Evolutionary conservation across 2,888 invertebrate species (phyloP).

Genomic region (Phragmatobia fuliginosa): DNA sequence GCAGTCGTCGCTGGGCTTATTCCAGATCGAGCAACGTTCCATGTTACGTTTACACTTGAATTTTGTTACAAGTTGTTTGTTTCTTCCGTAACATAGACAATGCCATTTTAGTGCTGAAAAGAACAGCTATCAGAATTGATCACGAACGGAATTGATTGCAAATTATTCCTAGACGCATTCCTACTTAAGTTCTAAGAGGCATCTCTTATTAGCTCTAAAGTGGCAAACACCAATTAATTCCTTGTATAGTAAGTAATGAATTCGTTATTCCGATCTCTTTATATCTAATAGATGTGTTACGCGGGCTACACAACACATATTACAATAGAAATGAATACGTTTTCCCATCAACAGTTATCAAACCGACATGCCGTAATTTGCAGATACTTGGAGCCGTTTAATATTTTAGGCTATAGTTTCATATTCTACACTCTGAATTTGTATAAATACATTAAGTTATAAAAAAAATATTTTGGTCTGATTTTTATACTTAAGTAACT

Average conservation of each 20-base stretch:
- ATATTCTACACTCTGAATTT: slow-evolving; percentile 63
- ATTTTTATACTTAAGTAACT: slow-evolving; percentile 81
- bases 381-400: slow-evolving; percentile 84
- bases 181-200: slow-evolving; percentile 20
- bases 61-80: slow-evolving; percentile 83
- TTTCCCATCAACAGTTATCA: slow-evolving; percentile 82
- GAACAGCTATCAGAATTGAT: slow-evolving; percentile 61
- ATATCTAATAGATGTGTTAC: slow-evolving; percentile 77
- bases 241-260: slow-evolving; percentile 84
- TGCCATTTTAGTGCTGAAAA: slow-evolving; percentile 74
- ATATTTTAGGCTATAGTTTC: slow-evolving; percentile 75
- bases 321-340: slow-evolving; percentile 85
- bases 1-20: slow-evolving; percentile 85
- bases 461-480: slow-evolving; percentile 65
- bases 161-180: slow-evolving; percentile 40
- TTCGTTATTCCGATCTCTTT: slow-evolving; percentile 84
- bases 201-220: slow-evolving; percentile 69
- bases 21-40: slow-evolving; percentile 80
- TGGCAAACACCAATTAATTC: slow-evolving; percentile 70
- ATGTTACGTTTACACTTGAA: slow-evolving; percentile 80
- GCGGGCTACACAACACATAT: slow-evolving; percentile 85
- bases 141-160: slow-evolving; percentile 70
- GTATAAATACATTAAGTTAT: slow-evolving; percentile 49
- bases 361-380: slow-evolving; percentile 83
- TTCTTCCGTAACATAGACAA: slow-evolving; percentile 69